Evolutionary conservation across 2,797 vertebrate species (phyloP).

Genomic region (Sphenopsis melanotis): DNA sequence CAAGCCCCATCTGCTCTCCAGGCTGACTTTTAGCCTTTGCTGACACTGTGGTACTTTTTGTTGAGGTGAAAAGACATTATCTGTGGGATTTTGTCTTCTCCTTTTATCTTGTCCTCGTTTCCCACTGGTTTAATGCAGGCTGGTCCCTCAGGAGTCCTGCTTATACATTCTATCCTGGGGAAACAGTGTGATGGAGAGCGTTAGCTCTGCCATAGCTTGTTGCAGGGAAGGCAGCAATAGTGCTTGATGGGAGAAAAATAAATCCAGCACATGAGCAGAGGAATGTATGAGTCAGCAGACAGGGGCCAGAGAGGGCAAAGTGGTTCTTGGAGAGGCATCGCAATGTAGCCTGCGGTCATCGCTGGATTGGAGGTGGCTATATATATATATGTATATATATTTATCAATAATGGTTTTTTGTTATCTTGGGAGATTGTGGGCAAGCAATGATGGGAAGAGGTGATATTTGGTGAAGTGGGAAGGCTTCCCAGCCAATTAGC

Average conservation of each 20-base stretch:
- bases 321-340: neutral
- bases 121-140: neutral
- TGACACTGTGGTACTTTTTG: neutral
- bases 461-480: neutral
- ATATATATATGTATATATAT: neutral
- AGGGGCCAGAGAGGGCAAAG: neutral
- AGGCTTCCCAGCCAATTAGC: neutral
- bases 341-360: accelerated
- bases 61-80: neutral
- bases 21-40: neutral
- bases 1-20: neutral
- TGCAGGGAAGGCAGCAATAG: neutral
- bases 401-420: neutral
- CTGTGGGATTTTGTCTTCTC: neutral
- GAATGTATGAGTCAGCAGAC: neutral
- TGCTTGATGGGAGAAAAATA: neutral
- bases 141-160: neutral
- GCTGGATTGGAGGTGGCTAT: neutral
- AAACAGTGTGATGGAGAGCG: neutral
- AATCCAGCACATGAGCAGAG: neutral
- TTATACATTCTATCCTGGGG: neutral
- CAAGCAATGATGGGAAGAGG: neutral
- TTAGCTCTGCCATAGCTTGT: neutral
- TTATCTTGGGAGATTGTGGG: neutral
- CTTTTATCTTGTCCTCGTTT: neutral